Percentiles rank a stretch among this genome's conserved stretches.
Evolutionary conservation across 1,140 invertebrate genomes (phyloP).

Genomic region (Micrasema minimum): DNA sequence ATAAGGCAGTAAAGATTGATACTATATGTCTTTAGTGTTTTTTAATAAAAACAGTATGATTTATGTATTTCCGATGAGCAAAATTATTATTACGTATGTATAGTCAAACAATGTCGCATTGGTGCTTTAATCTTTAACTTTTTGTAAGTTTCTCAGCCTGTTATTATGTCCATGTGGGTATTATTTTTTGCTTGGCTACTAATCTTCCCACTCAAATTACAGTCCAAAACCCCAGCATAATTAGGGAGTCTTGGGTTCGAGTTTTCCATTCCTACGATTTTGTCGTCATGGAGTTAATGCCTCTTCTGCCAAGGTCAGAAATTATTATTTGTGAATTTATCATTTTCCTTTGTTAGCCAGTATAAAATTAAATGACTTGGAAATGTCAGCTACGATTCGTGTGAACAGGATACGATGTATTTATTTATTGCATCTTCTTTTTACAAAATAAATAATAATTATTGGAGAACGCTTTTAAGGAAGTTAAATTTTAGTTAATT

Average conservation of each 20-base stretch:
- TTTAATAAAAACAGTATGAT: too few relatives aligned
- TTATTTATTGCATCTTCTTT: slow-evolving; percentile 20
- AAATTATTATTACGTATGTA: too few relatives aligned
- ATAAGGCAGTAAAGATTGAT: too few relatives aligned
- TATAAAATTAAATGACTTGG: slow-evolving; percentile 25
- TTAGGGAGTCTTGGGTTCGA: not conserved
- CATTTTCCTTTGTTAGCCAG: slow-evolving; percentile 22
- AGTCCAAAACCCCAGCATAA: too few relatives aligned
- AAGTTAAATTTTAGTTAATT: slow-evolving; percentile 20
- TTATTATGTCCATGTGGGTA: too few relatives aligned
- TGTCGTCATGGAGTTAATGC: slow-evolving; percentile 27
- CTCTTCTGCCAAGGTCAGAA: slow-evolving; percentile 19
- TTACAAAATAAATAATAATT: slow-evolving; percentile 2
- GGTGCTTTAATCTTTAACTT: too few relatives aligned
- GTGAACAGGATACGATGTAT: slow-evolving; percentile 22
- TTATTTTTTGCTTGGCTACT: too few relatives aligned
- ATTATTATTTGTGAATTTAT: slow-evolving; percentile 35
- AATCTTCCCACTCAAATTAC: too few relatives aligned
- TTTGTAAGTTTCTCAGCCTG: too few relatives aligned
- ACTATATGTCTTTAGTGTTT: too few relatives aligned
- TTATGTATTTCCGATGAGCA: too few relatives aligned
- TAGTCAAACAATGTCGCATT: too few relatives aligned
- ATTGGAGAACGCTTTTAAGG: slow-evolving; percentile 11
- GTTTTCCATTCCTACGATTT: slow-evolving; percentile 25
- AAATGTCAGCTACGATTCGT: slow-evolving; percentile 22